Conservation (phyloP, 2,797 vertebrate species). For the Hypotaenidia philippensis region DNA sequence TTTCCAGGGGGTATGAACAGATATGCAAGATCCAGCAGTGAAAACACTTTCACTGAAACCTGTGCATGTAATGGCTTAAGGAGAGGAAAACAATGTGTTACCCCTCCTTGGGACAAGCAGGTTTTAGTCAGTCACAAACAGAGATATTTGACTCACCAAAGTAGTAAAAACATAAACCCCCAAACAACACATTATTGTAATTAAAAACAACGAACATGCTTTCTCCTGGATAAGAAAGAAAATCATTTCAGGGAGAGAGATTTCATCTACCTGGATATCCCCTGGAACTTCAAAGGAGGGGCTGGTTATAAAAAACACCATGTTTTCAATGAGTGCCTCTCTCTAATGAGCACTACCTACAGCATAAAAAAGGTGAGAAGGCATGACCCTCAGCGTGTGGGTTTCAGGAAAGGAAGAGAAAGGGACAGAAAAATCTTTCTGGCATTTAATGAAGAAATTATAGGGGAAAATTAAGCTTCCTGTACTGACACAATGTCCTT, state of each 20-base stretch:
- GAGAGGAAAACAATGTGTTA: accelerated
- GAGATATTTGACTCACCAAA: background rate
- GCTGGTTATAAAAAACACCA: background rate
- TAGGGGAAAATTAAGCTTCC: background rate
- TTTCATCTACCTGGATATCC: background rate
- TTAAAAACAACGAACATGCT: background rate
- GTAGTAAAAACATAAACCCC: background rate
- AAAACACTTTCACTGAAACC: background rate
- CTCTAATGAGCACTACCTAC: background rate
- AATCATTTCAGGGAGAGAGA: background rate
- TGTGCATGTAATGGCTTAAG: background rate
- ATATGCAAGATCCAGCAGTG: background rate
- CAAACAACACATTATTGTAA: background rate
- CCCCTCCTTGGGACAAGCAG: background rate
- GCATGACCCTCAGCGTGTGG: background rate
- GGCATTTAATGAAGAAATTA: background rate
- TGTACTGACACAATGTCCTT: background rate
- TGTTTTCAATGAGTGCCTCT: background rate
- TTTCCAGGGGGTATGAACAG: background rate
- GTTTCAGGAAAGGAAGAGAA: background rate
- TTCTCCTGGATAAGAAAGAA: background rate
- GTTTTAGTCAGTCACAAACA: background rate
- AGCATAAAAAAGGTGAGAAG: background rate
- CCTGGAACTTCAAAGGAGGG: background rate
- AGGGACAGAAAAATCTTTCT: background rate